A percentile compares a stretch with the other conserved stretches of the same genome.
Evolutionary conservation across 2,797 vertebrate species (phyloP).

Genomic region (Microctenopoma lineatum): DNA sequence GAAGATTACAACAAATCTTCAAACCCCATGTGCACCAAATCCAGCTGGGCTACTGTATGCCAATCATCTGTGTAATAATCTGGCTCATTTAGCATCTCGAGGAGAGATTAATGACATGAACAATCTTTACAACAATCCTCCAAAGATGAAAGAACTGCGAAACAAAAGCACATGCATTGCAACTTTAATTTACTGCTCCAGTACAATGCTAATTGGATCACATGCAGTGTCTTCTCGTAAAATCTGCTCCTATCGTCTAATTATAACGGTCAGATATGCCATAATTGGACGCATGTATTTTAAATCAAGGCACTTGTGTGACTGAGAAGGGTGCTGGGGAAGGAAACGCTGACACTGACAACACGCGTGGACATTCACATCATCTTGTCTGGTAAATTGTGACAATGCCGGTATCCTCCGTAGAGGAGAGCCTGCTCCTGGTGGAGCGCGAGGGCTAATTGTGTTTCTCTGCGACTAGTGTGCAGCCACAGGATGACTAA

Average conservation of each 20-base stretch:
- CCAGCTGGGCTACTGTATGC: slow-evolving; percentile 47
- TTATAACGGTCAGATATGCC: slow-evolving; percentile 76
- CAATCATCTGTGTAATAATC: slow-evolving; percentile 78
- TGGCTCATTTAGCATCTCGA: slow-evolving; percentile 77
- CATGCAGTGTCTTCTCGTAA: slow-evolving; percentile 75
- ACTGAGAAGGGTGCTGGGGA: slow-evolving; percentile 40
- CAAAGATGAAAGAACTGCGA: slow-evolving; percentile 81
- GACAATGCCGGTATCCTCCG: slow-evolving; percentile 20
- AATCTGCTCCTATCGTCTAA: slow-evolving; percentile 78
- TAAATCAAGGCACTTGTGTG: slow-evolving; percentile 65
- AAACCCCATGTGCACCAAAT: slow-evolving; percentile 45
- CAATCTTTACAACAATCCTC: slow-evolving; percentile 79
- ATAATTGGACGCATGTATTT: slow-evolving; percentile 69
- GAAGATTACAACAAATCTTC: slow-evolving; percentile 51
- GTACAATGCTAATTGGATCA: slow-evolving; percentile 85
- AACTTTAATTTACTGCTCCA: slow-evolving; percentile 84
- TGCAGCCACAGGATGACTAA: slow-evolving; percentile 72
- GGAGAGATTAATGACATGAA: slow-evolving; percentile 81
- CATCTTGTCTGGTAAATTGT: slow-evolving; percentile 37
- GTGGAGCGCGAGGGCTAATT: slow-evolving; percentile 63
- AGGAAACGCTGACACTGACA: slow-evolving; percentile 20
- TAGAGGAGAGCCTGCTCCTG: slow-evolving; percentile 18
- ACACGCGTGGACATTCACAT: slow-evolving; percentile 32
- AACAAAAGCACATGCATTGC: slow-evolving; percentile 80
- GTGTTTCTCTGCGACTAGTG: slow-evolving; percentile 64